phyloP scores from a whole-genome alignment of 2,888 invertebrate genomes.

The Sarcophaga carnaria region DNA sequence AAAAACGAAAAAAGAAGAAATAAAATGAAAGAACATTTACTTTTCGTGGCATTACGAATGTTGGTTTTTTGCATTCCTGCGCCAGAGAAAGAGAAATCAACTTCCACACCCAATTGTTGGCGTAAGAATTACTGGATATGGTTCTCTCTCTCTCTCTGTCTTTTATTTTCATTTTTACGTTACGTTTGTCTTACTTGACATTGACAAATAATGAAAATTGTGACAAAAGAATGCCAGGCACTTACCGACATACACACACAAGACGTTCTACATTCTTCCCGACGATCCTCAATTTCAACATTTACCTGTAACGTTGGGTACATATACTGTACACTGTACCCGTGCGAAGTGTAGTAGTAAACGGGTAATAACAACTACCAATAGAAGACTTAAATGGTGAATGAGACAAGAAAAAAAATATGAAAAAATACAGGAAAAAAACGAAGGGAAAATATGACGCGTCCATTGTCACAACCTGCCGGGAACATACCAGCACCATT shows the following conservation, averaged over 20 bases:
- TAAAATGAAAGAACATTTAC: too few relatives aligned
- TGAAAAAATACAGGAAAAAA: constrained; percentile 1
- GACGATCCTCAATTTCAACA: not conserved
- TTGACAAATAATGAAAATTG: constrained; percentile 79
- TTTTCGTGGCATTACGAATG: too few relatives aligned
- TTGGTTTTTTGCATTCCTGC: too few relatives aligned
- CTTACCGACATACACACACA: constrained; percentile 35
- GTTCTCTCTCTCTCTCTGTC: constrained; percentile 31
- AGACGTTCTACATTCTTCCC: not conserved
- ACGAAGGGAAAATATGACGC: constrained; percentile 66
- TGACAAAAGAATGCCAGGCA: constrained; percentile 65
- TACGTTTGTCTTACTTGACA: constrained; percentile 75
- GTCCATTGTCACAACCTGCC: constrained; percentile 67
- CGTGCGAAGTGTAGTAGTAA: not conserved
- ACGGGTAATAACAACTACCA: constrained; percentile 35
- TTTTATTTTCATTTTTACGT: constrained; percentile 57
- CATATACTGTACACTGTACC: constrained; percentile 13
- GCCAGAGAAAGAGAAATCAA: not conserved
- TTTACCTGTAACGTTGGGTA: not conserved
- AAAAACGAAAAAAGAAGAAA: too few relatives aligned
- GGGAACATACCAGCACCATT: constrained; percentile 56
- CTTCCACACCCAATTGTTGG: constrained; percentile 14
- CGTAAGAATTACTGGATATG: constrained; percentile 37
- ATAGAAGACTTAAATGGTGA: constrained; percentile 28
- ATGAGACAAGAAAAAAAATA: constrained; percentile 4